Evolutionary conservation across 2,113 vertebrate genomes (phyloP).

Genomic region (Eidolon helvum): DNA sequence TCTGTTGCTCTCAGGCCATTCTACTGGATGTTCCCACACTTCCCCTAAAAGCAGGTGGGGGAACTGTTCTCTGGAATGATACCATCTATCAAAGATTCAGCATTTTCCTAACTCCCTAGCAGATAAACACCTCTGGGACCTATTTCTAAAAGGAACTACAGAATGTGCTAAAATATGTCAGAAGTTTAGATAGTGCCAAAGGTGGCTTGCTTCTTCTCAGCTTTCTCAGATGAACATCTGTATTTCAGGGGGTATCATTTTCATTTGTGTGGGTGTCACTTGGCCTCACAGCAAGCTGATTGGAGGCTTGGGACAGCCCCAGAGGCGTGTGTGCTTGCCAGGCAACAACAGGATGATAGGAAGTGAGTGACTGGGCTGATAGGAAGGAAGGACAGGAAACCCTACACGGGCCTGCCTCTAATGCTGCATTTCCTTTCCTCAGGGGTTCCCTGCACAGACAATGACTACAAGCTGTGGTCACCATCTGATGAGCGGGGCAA

Average conservation of each 20-base stretch:
- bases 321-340: background rate
- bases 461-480: slow-evolving; percentile 98
- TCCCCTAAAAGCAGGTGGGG: background rate
- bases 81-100: background rate
- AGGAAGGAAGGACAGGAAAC: fast-evolving
- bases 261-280: too few relatives aligned
- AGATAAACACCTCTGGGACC: background rate
- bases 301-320: fast-evolving
- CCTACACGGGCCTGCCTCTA: fast-evolving
- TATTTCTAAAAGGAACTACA: background rate
- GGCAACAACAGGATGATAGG: fast-evolving
- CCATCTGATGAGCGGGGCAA: slow-evolving; percentile 96
- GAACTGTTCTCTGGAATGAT: fast-evolving
- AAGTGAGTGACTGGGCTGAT: background rate
- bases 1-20: fast-evolving
- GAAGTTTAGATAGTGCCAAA: background rate
- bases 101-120: background rate
- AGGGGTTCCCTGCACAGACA: slow-evolving; percentile 96
- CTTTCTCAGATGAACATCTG: background rate
- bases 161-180: background rate
- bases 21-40: fast-evolving
- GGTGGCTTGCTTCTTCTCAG: background rate
- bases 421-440: background rate
- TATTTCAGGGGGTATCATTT: background rate
- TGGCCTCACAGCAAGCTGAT: fast-evolving